Evolutionary conservation across 2,797 vertebrate genomes (phyloP).

Genomic region (Euphonia xanthogaster): DNA sequence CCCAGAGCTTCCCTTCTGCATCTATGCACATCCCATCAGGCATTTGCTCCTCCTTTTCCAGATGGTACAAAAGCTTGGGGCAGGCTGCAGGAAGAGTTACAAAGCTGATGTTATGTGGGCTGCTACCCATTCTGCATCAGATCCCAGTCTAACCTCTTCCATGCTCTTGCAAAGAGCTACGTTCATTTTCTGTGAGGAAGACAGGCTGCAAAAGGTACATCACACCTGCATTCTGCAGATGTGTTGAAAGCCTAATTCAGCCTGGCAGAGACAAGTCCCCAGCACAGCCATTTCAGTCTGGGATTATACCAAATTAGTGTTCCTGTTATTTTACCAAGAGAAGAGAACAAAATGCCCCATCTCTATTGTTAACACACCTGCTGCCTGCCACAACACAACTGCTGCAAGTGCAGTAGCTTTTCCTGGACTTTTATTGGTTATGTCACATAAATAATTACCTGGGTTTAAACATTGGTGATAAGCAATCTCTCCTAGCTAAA

Average conservation of each 20-base stretch:
- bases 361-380: not conserved
- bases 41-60: slow-evolving; percentile 82
- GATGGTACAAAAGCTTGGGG: slow-evolving; percentile 77
- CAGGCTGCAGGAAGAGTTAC: slow-evolving; percentile 70
- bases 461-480: not conserved
- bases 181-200: not conserved
- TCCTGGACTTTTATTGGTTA: not conserved
- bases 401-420: not conserved
- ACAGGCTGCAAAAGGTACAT: not conserved
- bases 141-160: not conserved
- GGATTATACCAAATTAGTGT: not conserved
- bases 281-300: not conserved
- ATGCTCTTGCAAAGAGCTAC: accelerated
- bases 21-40: slow-evolving; percentile 89
- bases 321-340: not conserved
- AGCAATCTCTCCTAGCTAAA: not conserved
- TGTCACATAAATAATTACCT: not conserved
- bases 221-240: not conserved
- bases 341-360: not conserved
- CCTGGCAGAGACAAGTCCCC: not conserved
- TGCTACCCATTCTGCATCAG: not conserved
- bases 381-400: not conserved
- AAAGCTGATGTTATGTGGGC: not conserved
- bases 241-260: not conserved
- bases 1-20: slow-evolving; percentile 82